Evolutionary conservation across 2,113 vertebrate genomes (phyloP).

Genomic region (Eulacestoma nigropectus): DNA sequence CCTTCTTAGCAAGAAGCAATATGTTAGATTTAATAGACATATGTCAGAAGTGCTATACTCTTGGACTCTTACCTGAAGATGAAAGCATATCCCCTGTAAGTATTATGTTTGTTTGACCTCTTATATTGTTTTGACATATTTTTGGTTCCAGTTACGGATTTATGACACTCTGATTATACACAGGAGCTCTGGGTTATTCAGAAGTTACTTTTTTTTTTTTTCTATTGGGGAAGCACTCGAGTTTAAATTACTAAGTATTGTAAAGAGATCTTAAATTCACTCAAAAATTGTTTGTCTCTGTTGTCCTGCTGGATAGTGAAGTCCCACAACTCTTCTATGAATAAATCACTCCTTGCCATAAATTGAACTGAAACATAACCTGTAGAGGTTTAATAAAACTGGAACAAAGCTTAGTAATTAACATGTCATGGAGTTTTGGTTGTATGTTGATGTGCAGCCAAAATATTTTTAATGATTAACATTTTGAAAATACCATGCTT

Average conservation of each 20-base stretch:
- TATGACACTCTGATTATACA: not conserved
- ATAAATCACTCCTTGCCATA: not conserved
- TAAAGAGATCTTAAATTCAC: not conserved
- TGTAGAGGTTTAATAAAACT: not conserved
- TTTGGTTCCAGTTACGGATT: not conserved
- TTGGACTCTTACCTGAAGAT: slow-evolving; percentile 68
- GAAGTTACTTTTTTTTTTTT: not conserved
- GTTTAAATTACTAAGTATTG: not conserved
- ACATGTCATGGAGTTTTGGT: not conserved
- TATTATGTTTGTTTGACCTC: slow-evolving; percentile 35
- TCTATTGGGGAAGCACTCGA: not conserved
- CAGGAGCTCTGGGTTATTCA: not conserved
- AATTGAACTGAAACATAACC: not conserved
- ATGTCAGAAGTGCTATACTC: slow-evolving; percentile 70
- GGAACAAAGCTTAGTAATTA: not conserved
- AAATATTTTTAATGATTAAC: not conserved
- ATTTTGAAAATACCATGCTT: not conserved
- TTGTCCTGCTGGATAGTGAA: not conserved
- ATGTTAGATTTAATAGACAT: slow-evolving; percentile 89
- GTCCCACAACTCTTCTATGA: not conserved
- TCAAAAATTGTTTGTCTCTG: not conserved
- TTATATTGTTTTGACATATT: not conserved
- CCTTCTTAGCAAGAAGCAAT: slow-evolving; percentile 84
- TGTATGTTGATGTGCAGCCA: not conserved
- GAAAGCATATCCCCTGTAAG: slow-evolving; percentile 80